Evolutionary conservation across 2,888 invertebrate species (phyloP).

Genomic region (Plutella xylostella): DNA sequence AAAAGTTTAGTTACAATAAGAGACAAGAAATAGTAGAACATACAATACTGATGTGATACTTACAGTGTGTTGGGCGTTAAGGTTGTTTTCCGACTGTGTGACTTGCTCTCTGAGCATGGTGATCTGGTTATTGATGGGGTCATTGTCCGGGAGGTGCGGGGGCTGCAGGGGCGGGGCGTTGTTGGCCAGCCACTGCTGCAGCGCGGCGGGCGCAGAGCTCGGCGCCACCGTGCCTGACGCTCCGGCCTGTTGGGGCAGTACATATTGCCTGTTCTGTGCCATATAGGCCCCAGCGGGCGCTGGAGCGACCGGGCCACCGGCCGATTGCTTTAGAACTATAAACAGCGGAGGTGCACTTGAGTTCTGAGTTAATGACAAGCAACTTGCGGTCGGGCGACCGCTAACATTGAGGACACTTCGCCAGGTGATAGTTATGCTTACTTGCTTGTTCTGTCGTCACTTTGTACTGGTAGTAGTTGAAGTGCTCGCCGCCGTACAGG

Average conservation of each 20-base stretch:
- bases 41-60: too few species aligned
- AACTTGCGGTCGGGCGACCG: conserved; percentile 35
- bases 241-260: conserved; percentile 68
- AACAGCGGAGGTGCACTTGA: conserved; percentile 70
- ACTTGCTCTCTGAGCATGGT: conserved; percentile 90
- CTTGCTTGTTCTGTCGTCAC: conserved; percentile 95
- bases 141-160: conserved; percentile 42
- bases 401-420: conserved; percentile 29
- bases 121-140: conserved; percentile 81
- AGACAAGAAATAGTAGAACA: too few species aligned
- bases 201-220: conserved; percentile 57
- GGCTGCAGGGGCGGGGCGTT: conserved; percentile 41
- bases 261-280: conserved; percentile 71
- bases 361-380: conserved; percentile 53
- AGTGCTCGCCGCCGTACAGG: conserved; percentile 95
- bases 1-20: too few species aligned
- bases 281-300: conserved; percentile 66
- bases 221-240: conserved; percentile 70
- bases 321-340: conserved; percentile 82
- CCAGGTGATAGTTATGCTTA: conserved; percentile 70
- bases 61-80: conserved; percentile 94
- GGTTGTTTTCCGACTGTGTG: conserved; percentile 94
- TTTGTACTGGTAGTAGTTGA: conserved; percentile 96
- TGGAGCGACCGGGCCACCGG: conserved; percentile 63
- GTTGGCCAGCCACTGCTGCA: conserved; percentile 59